Percentiles rank a stretch among this genome's conserved stretches.
Conservation (phyloP, 1,140 invertebrate species). For the Hirudo medicinalis region DNA sequence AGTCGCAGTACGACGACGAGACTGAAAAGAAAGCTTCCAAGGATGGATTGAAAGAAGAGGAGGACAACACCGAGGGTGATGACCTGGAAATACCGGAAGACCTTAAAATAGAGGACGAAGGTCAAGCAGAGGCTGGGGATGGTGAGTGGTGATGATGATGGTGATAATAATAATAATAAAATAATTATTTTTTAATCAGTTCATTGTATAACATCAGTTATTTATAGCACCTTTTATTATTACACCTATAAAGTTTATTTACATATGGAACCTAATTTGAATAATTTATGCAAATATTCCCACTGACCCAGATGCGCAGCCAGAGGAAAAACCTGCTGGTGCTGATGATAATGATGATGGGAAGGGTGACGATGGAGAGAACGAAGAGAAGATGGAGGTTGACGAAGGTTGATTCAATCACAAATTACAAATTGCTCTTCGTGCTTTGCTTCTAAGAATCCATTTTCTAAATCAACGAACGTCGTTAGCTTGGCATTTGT, state of each 20-base stretch:
- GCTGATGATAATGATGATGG: background rate
- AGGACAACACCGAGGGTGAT: constrained; percentile 44
- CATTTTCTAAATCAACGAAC: too few species aligned
- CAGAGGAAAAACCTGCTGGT: background rate
- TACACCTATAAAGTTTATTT: too few species aligned
- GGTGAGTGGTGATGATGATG: constrained; percentile 24
- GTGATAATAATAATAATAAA: constrained; percentile 24
- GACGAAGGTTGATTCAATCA: constrained; percentile 15
- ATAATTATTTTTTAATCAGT: too few species aligned
- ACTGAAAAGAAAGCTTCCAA: background rate
- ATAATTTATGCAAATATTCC: background rate
- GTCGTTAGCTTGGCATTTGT: too few species aligned
- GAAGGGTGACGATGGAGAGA: constrained; percentile 29
- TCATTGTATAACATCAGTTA: too few species aligned
- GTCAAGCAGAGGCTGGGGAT: constrained; percentile 28
- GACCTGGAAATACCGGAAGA: constrained; percentile 73
- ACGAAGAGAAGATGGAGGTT: constrained; percentile 34
- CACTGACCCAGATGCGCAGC: background rate
- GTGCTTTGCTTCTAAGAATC: too few species aligned
- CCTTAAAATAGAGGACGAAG: constrained; percentile 64
- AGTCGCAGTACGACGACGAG: constrained; percentile 53
- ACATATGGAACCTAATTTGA: too few species aligned
- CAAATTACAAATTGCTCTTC: too few species aligned
- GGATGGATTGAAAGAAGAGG: constrained; percentile 64
- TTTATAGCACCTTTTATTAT: too few species aligned